phyloP scores from a whole-genome alignment of 2,888 invertebrate species.

The Synanthedon tipuliformis region DNA sequence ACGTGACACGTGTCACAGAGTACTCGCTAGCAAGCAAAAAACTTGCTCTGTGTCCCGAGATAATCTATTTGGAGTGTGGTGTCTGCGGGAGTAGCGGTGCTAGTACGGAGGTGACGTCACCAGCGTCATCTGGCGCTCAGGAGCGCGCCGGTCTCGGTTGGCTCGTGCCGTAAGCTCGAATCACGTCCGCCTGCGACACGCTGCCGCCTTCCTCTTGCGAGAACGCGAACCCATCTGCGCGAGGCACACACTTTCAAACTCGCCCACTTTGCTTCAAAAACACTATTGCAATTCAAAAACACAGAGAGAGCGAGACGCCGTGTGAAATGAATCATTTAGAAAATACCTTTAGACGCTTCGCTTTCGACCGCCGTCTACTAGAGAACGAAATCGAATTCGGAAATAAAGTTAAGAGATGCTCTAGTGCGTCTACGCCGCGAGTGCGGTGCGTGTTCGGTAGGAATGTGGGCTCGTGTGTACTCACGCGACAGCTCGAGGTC shows the following conservation, averaged over 20 bases:
- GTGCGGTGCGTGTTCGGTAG: conserved; percentile 18
- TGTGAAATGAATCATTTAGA: neutral
- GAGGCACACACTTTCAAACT: neutral
- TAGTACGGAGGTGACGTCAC: conserved; percentile 5
- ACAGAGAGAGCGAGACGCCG: too few species aligned
- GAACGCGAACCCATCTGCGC: conserved; percentile 96
- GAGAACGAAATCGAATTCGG: neutral
- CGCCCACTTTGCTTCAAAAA: too few species aligned
- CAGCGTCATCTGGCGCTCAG: conserved; percentile 44
- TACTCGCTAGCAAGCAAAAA: too few species aligned
- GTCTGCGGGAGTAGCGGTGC: neutral
- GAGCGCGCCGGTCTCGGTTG: conserved; percentile 84
- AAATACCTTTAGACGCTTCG: conserved; percentile 8
- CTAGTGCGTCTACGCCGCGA: conserved; percentile 25
- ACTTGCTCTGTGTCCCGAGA: neutral
- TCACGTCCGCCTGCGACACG: conserved; percentile 93
- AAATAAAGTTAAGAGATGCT: conserved; percentile 9
- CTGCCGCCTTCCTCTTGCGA: conserved; percentile 99
- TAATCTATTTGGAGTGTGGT: neutral
- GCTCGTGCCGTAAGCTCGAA: conserved; percentile 96
- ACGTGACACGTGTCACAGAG: too few species aligned
- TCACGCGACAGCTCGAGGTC: conserved; percentile 95
- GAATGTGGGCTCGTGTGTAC: conserved; percentile 50
- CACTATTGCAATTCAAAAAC: too few species aligned
- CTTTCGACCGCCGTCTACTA: conserved; percentile 3